Base-by-base conservation (phyloP, 2,113 vertebrate genomes). In the Suncus etruscus region DNA sequence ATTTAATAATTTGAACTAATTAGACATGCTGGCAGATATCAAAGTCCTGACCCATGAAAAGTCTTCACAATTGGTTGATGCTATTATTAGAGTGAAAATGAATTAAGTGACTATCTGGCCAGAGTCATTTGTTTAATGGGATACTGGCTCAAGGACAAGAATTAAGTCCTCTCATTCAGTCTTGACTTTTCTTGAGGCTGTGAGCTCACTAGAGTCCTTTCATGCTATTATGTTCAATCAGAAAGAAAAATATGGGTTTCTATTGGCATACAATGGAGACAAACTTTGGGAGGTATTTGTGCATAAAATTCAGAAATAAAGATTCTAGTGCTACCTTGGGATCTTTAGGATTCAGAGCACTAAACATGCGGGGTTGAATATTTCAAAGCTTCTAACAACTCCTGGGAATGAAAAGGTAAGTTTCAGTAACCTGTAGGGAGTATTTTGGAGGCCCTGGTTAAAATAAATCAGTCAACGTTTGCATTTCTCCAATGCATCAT, bases 121-220 rank as follows among this genome's bases (percentile, higher is more conserved):
- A 81, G 50, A n/a, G 24, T 58, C 77, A 31, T 54, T 86, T 68
- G 31, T 83, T 47, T 10, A 10, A 29, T 4, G 54, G 61, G 16
- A 68, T 72, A 83, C 70, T n/a, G 66, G 12, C 20, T 85, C 32
- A 29, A 31, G 76, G 68, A 15, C 11, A 68, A 84, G 39, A 76
- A 68, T n/a, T 24, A 22, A 70, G 50, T 5, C 50, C 29, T 50
- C 31, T 54, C 74, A 79, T 15, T 2, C 72, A 61, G 32, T 74
- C 66, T 88, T 77, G 20, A 66, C 39, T 93, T 91, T 81, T 65
- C 70, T 61, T 74, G 65, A 87, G 89, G 50, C 31, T 25, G 0
- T 69, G 45, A 87, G 4, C 31, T 89, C 74, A 68, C 27, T 84
- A 3, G 50, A 24, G 54, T 76, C 58, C 77, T 24, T 39, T 76